A percentile compares a stretch with the other conserved stretches of the same genome.
Conservation (phyloP, 2,113 vertebrate genomes). For the Cebus imitator region DNA sequence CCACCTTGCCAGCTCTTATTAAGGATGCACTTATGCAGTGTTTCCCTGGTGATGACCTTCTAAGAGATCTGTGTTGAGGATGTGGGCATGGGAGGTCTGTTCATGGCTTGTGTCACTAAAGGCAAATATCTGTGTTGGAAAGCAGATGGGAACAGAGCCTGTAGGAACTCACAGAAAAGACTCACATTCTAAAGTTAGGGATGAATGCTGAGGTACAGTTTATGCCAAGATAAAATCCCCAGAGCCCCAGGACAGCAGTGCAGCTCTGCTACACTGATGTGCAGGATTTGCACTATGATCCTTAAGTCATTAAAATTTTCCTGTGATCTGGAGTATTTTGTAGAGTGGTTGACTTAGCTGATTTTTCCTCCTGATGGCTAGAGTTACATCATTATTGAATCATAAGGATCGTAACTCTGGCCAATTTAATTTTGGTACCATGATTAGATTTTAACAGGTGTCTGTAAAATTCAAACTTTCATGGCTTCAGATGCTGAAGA, state of each 20-base stretch:
- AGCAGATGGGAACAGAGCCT: accelerated
- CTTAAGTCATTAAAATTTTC: conserved; percentile 47
- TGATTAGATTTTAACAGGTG: conserved; percentile 39
- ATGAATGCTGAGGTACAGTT: conserved; percentile 34
- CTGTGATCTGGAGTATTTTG: neutral
- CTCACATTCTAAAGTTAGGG: conserved; percentile 63
- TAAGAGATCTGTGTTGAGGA: too few species aligned
- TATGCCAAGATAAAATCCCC: conserved; percentile 32
- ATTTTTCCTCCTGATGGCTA: neutral
- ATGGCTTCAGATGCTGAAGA: neutral
- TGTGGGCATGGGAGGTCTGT: accelerated
- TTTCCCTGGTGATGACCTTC: accelerated
- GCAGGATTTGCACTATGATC: conserved; percentile 42
- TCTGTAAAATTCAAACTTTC: accelerated
- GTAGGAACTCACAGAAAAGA: neutral
- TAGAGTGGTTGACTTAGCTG: neutral
- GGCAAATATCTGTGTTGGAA: accelerated
- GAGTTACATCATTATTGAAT: neutral
- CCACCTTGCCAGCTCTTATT: accelerated
- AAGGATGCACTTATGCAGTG: accelerated
- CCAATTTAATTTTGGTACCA: neutral
- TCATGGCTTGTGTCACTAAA: accelerated
- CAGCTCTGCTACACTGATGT: neutral
- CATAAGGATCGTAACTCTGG: neutral
- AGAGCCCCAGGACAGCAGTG: conserved; percentile 30